Percentiles rank a stretch among this genome's conserved stretches.
phyloP scores from a whole-genome alignment of 92 coral and sea anemone species.

The Montipora capitata region DNA sequence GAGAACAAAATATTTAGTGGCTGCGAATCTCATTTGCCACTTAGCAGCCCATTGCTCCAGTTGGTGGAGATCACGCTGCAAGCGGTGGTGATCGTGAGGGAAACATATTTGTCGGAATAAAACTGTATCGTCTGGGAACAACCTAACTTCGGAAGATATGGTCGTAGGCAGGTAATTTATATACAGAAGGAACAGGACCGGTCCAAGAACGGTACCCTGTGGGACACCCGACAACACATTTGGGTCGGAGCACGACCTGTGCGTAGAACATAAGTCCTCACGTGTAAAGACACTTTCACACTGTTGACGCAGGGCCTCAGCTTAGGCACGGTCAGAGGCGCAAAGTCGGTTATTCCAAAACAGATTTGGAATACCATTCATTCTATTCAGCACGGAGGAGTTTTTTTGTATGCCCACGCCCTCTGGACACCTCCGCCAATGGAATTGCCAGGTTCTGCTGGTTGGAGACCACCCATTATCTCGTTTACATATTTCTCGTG shows the following conservation, averaged over 20 bases:
- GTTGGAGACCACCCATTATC: slow-evolving; percentile 57
- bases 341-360: slow-evolving; percentile 41
- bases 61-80: slow-evolving; percentile 23
- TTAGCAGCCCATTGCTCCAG: slow-evolving; percentile 39
- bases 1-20: slow-evolving; percentile 43
- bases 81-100: slow-evolving; percentile 27
- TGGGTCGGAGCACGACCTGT: slow-evolving; percentile 17
- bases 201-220: slow-evolving; percentile 55
- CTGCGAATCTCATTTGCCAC: slow-evolving; percentile 41
- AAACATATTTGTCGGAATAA: slow-evolving; percentile 32
- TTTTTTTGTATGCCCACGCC: slow-evolving; percentile 58
- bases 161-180: slow-evolving; percentile 24
- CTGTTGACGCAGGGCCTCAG: slow-evolving; percentile 32
- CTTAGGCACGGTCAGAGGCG: slow-evolving; percentile 32
- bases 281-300: slow-evolving; percentile 49
- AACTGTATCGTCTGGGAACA: slow-evolving; percentile 55
- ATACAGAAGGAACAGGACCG: slow-evolving; percentile 41
- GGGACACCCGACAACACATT: slow-evolving; percentile 38
- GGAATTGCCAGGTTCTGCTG: slow-evolving; percentile 32
- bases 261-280: slow-evolving; percentile 43
- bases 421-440: slow-evolving; percentile 38
- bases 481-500: slow-evolving; percentile 60
- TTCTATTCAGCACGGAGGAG: slow-evolving; percentile 53
- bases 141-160: slow-evolving; percentile 35
- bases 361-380: slow-evolving; percentile 58